Evolutionary conservation across 1,140 invertebrate species (phyloP), one percentile per base, ranked within the genome.

Genomic region (Rhopalosiphum padi): DNA sequence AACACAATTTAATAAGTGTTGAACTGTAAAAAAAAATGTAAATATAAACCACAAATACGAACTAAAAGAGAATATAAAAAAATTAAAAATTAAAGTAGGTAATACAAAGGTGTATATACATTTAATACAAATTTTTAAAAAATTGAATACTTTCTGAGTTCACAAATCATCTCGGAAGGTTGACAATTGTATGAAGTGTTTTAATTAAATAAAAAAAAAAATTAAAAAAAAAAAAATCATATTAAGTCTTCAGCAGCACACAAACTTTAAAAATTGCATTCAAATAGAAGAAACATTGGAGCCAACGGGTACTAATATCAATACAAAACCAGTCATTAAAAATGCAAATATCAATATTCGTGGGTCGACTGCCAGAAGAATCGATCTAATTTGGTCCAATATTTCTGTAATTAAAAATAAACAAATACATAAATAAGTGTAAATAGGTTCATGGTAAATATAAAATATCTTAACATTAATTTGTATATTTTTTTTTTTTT

Each of bases 101-200:
- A 85, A 92, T 53, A 82, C 43, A 83, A 92, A 85, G 25, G 46
- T 83, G 91, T 92, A 85, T 92, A 85, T 92, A 92, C 91, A 92
- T 53, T 51, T 85, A 82, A 92, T 85, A 92, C 91, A 92, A 91
- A 51, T 51, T 37, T 37, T 25, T 21, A 21, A 92, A 82, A 35
- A 92, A 92, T 53, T 15, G 2, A 92, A 92, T 85, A 53, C 35
- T 82, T 51, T n/a, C 30, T 51, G 35, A 41, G 43, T 23, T n/a
- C 15, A 53, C 77, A 85, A 77, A 92, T 92, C 46, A 37, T 37
- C 7, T 48, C 48, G 86, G 22, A 41, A 55, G 88, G 25, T 23
- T 55, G 82, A 91, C 41, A 48, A 30, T 41, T 30, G 22, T 23
- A 85, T 30, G 22, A 43, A 41, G 22, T 41, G 37, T 85, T 77